phyloP scores from a whole-genome alignment of 2,888 invertebrate species.

The Acleris sparsana region DNA sequence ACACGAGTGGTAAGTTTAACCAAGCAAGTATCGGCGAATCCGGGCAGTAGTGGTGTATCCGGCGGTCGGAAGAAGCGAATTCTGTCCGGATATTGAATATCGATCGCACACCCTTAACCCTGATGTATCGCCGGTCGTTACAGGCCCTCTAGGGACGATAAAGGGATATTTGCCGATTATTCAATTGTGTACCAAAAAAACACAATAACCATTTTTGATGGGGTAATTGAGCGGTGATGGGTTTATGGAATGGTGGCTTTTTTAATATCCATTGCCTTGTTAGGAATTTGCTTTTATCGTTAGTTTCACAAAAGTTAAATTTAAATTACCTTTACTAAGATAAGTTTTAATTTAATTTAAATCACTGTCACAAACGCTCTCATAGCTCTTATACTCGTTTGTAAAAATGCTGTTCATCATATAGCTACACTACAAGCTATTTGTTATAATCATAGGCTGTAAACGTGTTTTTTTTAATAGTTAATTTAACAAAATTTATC shows the following conservation, averaged over 20 bases:
- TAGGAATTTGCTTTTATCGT: no score
- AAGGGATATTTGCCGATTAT: constrained; percentile 71
- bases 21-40: constrained; percentile 52
- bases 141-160: constrained; percentile 64
- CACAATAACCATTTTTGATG: constrained; percentile 40
- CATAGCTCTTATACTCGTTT: no score
- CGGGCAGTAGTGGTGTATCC: constrained; percentile 65
- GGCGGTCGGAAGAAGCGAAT: constrained; percentile 79
- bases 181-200: constrained; percentile 61
- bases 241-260: background rate
- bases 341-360: no score
- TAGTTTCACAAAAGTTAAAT: no score
- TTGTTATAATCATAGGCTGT: no score
- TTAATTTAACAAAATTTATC: no score
- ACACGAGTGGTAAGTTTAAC: constrained; percentile 43
- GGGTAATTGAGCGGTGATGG: constrained; percentile 34
- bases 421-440: no score
- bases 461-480: no score
- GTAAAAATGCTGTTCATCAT: no score
- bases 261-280: no score
- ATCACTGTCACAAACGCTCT: no score
- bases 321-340: no score
- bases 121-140: constrained; percentile 75
- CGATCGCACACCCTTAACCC: constrained; percentile 80
- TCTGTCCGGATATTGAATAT: constrained; percentile 82